Evolutionary conservation across 2,113 vertebrate species (phyloP).

Genomic region (Lota lota): DNA sequence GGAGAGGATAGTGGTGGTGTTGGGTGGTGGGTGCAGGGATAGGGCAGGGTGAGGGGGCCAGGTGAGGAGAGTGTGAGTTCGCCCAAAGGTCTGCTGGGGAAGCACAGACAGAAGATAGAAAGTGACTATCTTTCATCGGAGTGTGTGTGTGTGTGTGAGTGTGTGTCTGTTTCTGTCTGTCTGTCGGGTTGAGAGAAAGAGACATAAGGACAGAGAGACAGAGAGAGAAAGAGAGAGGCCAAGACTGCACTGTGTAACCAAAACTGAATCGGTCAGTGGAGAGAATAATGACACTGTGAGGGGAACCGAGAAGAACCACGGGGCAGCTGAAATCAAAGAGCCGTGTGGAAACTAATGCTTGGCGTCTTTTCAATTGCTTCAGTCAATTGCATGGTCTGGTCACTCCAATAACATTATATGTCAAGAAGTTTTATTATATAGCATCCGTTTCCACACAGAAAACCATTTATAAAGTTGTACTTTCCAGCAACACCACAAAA

Average conservation of each 20-base stretch:
- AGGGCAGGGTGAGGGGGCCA: not conserved
- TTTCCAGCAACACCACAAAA: not conserved
- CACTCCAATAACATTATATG: constrained; percentile 15
- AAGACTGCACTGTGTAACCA: not conserved
- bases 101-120: constrained; percentile 6
- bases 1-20: constrained; percentile 4
- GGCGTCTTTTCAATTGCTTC: constrained; percentile 30
- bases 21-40: not conserved
- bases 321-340: constrained; percentile 9
- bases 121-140: not conserved
- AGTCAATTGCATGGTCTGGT: constrained; percentile 3
- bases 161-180: constrained; percentile 10
- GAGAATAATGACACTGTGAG: constrained; percentile 37
- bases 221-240: constrained; percentile 5
- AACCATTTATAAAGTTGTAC: constrained; percentile 7
- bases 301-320: constrained; percentile 35
- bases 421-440: constrained; percentile 22
- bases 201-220: not conserved
- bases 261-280: constrained; percentile 25
- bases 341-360: constrained; percentile 20
- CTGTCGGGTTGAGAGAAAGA: constrained; percentile 23
- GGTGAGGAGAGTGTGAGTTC: not conserved
- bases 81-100: constrained; percentile 12
- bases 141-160: constrained; percentile 7
- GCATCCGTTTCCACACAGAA: constrained; percentile 23